Conservation (phyloP, 2,797 vertebrate species). For the Artibeus lituratus region DNA sequence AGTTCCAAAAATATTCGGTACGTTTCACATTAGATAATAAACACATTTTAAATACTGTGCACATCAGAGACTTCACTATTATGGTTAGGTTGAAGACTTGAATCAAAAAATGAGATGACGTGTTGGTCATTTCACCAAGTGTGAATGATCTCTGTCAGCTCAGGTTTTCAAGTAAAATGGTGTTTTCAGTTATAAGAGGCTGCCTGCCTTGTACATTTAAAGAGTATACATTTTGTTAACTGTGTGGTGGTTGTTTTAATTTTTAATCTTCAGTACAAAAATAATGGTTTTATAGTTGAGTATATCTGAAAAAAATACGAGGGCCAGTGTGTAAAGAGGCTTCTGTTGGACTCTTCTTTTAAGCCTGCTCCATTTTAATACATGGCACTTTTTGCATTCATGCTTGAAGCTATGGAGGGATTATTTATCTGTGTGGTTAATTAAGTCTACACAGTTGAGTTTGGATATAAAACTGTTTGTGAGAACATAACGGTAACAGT, state of each 20-base stretch:
- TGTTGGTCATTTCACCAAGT: conserved; percentile 33
- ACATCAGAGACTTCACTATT: conserved; percentile 7
- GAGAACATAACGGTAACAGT: background rate
- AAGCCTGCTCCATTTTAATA: conserved; percentile 17
- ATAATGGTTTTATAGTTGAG: conserved; percentile 36
- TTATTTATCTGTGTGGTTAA: conserved; percentile 9
- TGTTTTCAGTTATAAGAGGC: conserved; percentile 55
- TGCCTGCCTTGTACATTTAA: conserved; percentile 38
- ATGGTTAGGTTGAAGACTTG: conserved; percentile 35
- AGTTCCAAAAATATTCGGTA: conserved; percentile 7
- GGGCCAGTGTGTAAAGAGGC: background rate
- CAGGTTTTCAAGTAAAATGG: conserved; percentile 38
- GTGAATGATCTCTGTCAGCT: background rate
- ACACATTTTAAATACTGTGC: conserved; percentile 15
- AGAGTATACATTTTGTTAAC: conserved; percentile 31
- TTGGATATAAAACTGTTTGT: conserved; percentile 18
- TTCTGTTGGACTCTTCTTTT: background rate
- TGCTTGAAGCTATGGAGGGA: background rate
- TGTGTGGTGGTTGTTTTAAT: background rate
- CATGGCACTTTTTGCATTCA: background rate
- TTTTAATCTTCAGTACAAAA: conserved; percentile 41
- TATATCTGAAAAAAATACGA: conserved; percentile 40
- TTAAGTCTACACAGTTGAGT: background rate
- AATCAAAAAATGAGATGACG: conserved; percentile 22
- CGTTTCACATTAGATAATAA: conserved; percentile 13